Evolutionary conservation across 2,888 invertebrate genomes (phyloP), one percentile per base, ranked within the genome.

Genomic region (Palloptera scutellata): DNA sequence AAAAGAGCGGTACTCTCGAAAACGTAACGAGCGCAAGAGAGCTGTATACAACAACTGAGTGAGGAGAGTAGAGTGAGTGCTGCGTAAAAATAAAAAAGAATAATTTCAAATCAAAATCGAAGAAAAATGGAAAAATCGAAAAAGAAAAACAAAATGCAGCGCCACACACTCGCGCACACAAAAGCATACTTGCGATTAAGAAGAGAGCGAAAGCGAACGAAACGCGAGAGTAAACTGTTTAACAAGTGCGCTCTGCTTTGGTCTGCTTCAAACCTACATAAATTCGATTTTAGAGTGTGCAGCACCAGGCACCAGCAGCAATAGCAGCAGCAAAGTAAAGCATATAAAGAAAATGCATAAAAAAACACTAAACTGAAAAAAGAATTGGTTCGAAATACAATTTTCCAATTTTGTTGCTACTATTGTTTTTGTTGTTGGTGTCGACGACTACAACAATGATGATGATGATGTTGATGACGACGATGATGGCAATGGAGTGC

Each of bases 361-460:
- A 67, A 70, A 64, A 54, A 60, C 60, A 67, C 64, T 59, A 59
- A 65, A 65, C 65, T 62, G 58, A 70, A 67, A 45, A 51, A 55
- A 51, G 48, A 40, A 72, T 70, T 72, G 72, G 70, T 69, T 69
- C 64, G 67, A 70, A 70, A 70, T 72, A 70, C 69, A 72, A 72
- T 69, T 30, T 30, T 30, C 30, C 30, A 30, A 30, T 30, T 30
- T 30, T 70, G 67, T 61, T 65, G 67, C 69, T 69, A 69, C 69
- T 69, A 48, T 65, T 69, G 69, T 69, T 67, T 60, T 68, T 70
- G 63, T 45, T 13, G 51, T 57, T 57, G 55, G 51, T 58, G 54
- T 54, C 57, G 3, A 4, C 30, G 30, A 30, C 30, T 2, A 30
- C 30, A 6, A 30, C 30, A 6, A 30, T 6, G 2, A 30, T 6